These are phyloP conservation scores for Acronicta aceris DNA, from an alignment of 2,888 invertebrate genomes.

Conservation along the genomic window DNA sequence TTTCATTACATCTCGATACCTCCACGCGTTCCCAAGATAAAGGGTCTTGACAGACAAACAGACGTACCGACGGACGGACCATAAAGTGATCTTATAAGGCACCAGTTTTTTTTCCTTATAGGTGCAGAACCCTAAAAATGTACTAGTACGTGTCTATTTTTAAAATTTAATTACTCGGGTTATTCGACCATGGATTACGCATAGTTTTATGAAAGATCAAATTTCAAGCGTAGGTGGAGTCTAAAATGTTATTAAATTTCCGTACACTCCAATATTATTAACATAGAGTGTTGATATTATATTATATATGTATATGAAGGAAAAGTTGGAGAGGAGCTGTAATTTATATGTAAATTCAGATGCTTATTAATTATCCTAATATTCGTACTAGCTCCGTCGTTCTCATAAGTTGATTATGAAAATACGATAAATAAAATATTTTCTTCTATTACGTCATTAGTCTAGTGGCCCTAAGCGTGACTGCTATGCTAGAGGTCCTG, in stretches of 20 bases:
- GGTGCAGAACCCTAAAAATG: too few relatives aligned
- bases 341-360: slow-evolving; percentile 15
- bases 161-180: slow-evolving; percentile 37
- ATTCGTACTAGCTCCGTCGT: background rate
- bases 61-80: too few relatives aligned
- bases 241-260: slow-evolving; percentile 1
- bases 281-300: slow-evolving; percentile 9
- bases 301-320: background rate
- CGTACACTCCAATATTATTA: slow-evolving; percentile 8
- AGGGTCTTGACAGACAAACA: too few relatives aligned
- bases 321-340: slow-evolving; percentile 10
- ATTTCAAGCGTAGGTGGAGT: slow-evolving; percentile 6
- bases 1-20: too few relatives aligned
- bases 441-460: too few relatives aligned
- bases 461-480: too few relatives aligned
- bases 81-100: too few relatives aligned
- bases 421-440: background rate
- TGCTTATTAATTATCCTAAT: background rate
- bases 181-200: slow-evolving; percentile 6
- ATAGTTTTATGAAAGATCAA: slow-evolving; percentile 41
- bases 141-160: too few relatives aligned
- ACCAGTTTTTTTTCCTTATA: too few relatives aligned
- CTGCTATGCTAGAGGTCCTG: too few relatives aligned
- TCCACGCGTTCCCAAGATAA: too few relatives aligned
- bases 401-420: too few relatives aligned